phyloP scores from a whole-genome alignment of 2,113 vertebrate genomes.

The Loxodonta africana region DNA sequence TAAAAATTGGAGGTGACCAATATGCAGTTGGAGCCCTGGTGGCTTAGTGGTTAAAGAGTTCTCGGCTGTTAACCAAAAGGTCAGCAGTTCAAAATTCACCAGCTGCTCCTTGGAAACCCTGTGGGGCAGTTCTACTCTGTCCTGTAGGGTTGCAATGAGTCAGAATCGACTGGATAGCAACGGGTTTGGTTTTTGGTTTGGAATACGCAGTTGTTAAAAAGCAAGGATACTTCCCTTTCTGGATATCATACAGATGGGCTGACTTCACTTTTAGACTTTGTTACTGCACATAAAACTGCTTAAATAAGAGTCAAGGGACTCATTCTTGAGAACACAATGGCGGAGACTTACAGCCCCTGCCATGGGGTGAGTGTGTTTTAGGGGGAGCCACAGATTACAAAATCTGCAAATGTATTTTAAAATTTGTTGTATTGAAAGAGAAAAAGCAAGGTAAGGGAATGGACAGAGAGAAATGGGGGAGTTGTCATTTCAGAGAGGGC shows the following conservation, averaged over 20 bases:
- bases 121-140: too few relatives aligned
- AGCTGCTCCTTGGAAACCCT: too few relatives aligned
- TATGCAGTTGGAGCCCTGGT: background rate
- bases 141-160: too few relatives aligned
- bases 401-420: background rate
- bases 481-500: background rate
- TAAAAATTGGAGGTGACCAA: background rate
- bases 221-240: background rate
- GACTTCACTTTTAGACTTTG: background rate
- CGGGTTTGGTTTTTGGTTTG: too few relatives aligned
- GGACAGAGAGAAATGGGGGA: background rate
- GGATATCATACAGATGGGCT: background rate
- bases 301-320: background rate
- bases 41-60: too few relatives aligned
- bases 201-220: background rate
- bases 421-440: background rate
- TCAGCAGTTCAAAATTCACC: too few relatives aligned
- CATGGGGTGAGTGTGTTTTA: background rate
- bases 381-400: background rate
- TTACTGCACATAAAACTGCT: background rate
- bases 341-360: background rate
- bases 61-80: too few relatives aligned
- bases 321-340: background rate
- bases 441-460: background rate
- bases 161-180: too few relatives aligned